Evolutionary conservation across 2,888 invertebrate species (phyloP), one percentile per base, ranked within the genome.

Genomic region (Caenorhabditis sp.): DNA sequence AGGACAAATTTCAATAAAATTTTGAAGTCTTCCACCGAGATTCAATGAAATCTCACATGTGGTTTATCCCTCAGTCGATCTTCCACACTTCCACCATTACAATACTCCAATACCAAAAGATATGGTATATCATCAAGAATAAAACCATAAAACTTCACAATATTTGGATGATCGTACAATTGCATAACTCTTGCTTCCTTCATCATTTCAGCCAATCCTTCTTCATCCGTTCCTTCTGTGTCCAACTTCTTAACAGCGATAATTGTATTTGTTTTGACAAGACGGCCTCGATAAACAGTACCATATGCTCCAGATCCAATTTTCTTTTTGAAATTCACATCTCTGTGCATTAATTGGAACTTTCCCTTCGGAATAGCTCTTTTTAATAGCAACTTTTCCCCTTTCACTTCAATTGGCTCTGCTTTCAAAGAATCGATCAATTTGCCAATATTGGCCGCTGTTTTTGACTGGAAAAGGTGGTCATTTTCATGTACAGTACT

Each of bases 181-280:
- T 84, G 84, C 84, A 84, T 84, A 20, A 84, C 84, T 21, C 84
- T 67, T n/a, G 84, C 84, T 64, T 84, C 84, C 53, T 83, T 83
- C 82, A 83, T 83, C 84, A 84, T 83, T 38, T 84, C 84, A n/a
- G 77, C 65, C 56, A 84, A 60, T 14, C 68, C 76, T 59, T 76
- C 67, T 23, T 78, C 78, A 53, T 78, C 78, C 0, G 76, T 68
- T 63, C 76, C 78, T 23, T 76, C 78, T 5, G 76, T 69, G 50
- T 78, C 78, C 54, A 78, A 50, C 54, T 69, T 70, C 54, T 78
- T 78, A 43, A 78, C 75, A 53, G 78, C 78, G 23, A 78, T 67
- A 21, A 67, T 59, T 17, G 65, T 59, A 52, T 70, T 68, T 12
- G 61, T 64, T 59, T 69, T 73, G 12, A 77, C 64, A 36, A 84